Conservation (phyloP, 2,797 vertebrate genomes). For the Remorina albescens region DNA sequence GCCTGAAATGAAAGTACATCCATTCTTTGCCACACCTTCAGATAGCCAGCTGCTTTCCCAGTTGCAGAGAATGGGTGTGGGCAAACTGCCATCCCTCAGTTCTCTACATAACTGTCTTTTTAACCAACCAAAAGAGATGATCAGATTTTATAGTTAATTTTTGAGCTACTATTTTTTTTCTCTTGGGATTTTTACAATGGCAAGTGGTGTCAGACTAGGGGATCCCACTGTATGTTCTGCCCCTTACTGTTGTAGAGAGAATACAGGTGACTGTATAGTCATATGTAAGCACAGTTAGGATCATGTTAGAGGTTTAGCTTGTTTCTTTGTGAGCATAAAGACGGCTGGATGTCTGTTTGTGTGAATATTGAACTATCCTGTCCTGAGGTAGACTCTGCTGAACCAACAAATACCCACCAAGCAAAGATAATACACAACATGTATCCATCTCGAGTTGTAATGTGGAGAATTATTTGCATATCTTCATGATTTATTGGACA, state of each 20-base stretch:
- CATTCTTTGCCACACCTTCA: constrained; percentile 45
- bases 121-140: too few species aligned
- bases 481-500: background rate
- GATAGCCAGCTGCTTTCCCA: constrained; percentile 57
- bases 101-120: too few species aligned
- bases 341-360: constrained; percentile 51
- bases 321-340: constrained; percentile 53
- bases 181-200: too few species aligned
- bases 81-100: too few species aligned
- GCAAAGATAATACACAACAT: background rate
- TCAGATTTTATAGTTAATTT: too few species aligned
- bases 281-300: constrained; percentile 41
- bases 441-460: background rate
- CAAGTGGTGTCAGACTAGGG: too few species aligned
- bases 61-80: constrained; percentile 64
- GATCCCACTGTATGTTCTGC: too few species aligned
- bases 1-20: constrained; percentile 9
- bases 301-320: constrained; percentile 64
- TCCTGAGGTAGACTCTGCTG: constrained; percentile 62
- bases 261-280: constrained; percentile 23
- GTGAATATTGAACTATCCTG: constrained; percentile 27
- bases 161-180: too few species aligned
- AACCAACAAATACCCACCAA: constrained; percentile 35
- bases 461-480: background rate
- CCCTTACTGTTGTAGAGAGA: constrained; percentile 29